Evolutionary conservation across 2,888 invertebrate species (phyloP).

Genomic region (Xylota sylvarum): DNA sequence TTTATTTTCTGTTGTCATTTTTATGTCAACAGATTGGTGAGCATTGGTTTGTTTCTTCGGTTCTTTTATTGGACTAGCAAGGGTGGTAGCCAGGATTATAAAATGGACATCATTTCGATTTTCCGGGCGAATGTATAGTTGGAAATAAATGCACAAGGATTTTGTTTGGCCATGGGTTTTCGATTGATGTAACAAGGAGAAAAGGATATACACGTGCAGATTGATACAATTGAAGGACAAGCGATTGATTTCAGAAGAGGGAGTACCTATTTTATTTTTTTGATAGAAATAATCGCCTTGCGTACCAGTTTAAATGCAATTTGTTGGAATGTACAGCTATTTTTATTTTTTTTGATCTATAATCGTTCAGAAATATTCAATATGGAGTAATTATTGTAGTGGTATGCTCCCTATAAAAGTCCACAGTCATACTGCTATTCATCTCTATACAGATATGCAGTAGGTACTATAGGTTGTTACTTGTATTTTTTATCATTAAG

Average conservation of each 20-base stretch:
- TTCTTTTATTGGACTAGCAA: conserved; percentile 11
- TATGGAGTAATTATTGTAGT: too few relatives aligned
- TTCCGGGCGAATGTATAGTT: conserved; percentile 28
- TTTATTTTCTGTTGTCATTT: background rate
- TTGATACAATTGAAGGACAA: conserved; percentile 34
- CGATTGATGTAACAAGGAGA: conserved; percentile 18
- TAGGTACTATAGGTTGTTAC: too few relatives aligned
- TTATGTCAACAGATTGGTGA: conserved; percentile 57
- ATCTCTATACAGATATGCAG: too few relatives aligned
- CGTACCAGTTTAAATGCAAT: background rate
- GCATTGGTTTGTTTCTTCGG: conserved; percentile 33
- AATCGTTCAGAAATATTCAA: too few relatives aligned
- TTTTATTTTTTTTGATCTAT: background rate
- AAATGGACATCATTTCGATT: conserved; percentile 52
- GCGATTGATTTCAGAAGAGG: background rate
- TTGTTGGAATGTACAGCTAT: background rate
- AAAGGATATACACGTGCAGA: conserved; percentile 10
- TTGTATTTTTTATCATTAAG: too few relatives aligned
- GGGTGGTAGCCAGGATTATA: background rate
- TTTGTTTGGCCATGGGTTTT: conserved; percentile 17
- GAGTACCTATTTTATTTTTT: background rate
- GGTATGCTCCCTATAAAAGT: too few relatives aligned
- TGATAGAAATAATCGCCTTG: background rate
- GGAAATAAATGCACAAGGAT: conserved; percentile 44
- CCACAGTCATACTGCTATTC: too few relatives aligned